Base-by-base conservation (phyloP, 2,797 vertebrate species). In the Antrozous pallidus region DNA sequence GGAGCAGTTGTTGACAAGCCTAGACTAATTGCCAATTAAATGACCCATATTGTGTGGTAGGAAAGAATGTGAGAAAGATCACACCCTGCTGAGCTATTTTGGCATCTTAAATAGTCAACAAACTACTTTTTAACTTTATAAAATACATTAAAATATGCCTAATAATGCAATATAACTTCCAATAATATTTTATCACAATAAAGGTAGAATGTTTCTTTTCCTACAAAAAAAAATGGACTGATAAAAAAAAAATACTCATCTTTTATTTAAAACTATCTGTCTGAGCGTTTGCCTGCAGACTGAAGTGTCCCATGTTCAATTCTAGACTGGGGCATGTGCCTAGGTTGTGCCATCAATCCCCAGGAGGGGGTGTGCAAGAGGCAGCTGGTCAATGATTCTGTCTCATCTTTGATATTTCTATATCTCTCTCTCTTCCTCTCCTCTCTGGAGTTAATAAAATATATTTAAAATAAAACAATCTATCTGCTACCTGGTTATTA, bases 21-120 rank as follows among this genome's bases (percentile, higher is more conserved):
- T 40, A 38, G 63, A 65, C 54, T 96, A 93, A 95, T 69, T 95
- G n/a, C 12, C 95, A 95, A 90, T 92, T 94, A 93, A 95, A 90
- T 71, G 73, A 93, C 61, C 75, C 61, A 84, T 69, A 63, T 11
- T 58, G 61, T 16, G 36, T 79, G 14, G 40, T 77, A 8, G 91
- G 47, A 81, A 67, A 77, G 33, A 47, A 22, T 49, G 20, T 45
- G 17, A 58, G 54, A 31, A 88, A 75, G 70, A 90, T 71, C 16
- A 77, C 26, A 96, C 38, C 17, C 18, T 33, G 78, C 6, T 91
- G 83, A 90, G 20, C 61, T 88, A 80, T 61, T 82, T 33, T 73
- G 8, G 3, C 26, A 86, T 79, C 58, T 83, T 67, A 54, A 83
- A 33, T 51, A 80, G 3, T 77, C 51, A 36, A 45, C 75, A 83